These are phyloP conservation scores for Poeciliopsis turneri DNA, from an alignment of 2,797 vertebrate species.

Conservation along the genomic window DNA sequence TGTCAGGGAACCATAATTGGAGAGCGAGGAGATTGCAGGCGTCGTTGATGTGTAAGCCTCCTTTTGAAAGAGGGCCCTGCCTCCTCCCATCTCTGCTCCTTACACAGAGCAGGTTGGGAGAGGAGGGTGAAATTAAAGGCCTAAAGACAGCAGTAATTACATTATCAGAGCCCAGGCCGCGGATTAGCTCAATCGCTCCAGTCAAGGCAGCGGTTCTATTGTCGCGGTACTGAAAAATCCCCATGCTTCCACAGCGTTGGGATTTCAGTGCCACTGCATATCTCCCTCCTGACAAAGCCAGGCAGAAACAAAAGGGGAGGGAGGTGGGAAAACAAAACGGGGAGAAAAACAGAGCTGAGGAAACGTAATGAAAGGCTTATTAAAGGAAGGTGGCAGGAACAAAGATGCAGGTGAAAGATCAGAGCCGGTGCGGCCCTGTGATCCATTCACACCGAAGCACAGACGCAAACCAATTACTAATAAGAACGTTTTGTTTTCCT, in stretches of 20 bases:
- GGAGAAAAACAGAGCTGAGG: slow-evolving; percentile 84
- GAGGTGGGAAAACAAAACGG: slow-evolving; percentile 80
- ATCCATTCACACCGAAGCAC: slow-evolving; percentile 62
- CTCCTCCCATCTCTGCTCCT: slow-evolving; percentile 70
- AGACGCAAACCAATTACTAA: slow-evolving; percentile 32
- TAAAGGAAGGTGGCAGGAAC: slow-evolving; percentile 73
- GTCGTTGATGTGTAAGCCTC: slow-evolving; percentile 90
- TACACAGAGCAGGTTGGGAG: slow-evolving; percentile 86
- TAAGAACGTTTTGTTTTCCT: slow-evolving; percentile 36
- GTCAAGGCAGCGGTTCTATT: slow-evolving; percentile 98
- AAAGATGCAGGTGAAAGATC: slow-evolving; percentile 83
- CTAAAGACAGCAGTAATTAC: slow-evolving; percentile 99
- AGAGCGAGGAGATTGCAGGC: slow-evolving; percentile 91
- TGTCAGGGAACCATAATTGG: slow-evolving; percentile 99
- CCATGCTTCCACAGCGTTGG: slow-evolving; percentile 89
- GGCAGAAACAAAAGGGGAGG: slow-evolving; percentile 79
- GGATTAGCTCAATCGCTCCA: slow-evolving; percentile 99
- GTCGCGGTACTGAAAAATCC: slow-evolving; percentile 93
- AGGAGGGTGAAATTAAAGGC: slow-evolving; percentile 92
- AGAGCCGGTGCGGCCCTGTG: slow-evolving; percentile 55
- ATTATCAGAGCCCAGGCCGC: slow-evolving; percentile 95
- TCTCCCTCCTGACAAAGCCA: slow-evolving; percentile 93
- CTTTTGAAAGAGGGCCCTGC: slow-evolving; percentile 85
- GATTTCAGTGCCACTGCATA: slow-evolving; percentile 92
- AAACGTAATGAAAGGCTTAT: slow-evolving; percentile 97